Evolutionary conservation across 2,888 invertebrate genomes (phyloP).

Genomic region (Dynastes maya): DNA sequence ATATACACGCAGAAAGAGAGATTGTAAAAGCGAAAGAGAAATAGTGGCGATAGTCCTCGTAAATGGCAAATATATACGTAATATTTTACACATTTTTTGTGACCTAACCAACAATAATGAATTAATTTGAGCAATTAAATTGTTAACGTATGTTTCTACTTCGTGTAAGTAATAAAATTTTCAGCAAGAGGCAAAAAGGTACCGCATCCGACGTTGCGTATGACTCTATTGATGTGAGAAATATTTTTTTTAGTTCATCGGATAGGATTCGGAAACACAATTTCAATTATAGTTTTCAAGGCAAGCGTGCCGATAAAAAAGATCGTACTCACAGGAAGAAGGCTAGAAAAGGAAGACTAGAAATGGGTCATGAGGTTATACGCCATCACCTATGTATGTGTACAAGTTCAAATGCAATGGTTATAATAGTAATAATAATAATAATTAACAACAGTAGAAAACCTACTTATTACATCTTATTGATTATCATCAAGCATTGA

Average conservation of each 20-base stretch:
- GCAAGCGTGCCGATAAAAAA: conserved; percentile 40
- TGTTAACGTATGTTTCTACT: not conserved
- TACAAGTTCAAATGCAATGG: no score
- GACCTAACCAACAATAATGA: conserved; percentile 18
- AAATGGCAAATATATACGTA: conserved; percentile 26
- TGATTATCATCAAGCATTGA: no score
- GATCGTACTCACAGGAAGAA: conserved; percentile 44
- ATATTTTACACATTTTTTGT: conserved; percentile 11
- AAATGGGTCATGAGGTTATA: conserved; percentile 45
- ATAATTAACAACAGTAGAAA: no score
- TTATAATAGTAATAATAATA: no score
- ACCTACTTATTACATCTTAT: no score
- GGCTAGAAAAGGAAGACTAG: conserved; percentile 41
- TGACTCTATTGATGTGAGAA: conserved; percentile 11
- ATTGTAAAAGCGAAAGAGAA: no score
- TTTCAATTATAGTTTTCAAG: conserved; percentile 32
- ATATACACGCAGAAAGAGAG: not conserved
- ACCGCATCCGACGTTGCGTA: not conserved
- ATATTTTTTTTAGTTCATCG: conserved; percentile 10
- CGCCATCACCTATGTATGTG: conserved; percentile 4
- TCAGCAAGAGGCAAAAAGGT: not conserved
- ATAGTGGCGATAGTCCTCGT: not conserved
- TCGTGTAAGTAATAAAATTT: not conserved
- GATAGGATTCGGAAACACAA: conserved; percentile 21
- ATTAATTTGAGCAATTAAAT: conserved; percentile 2